These are phyloP conservation scores for Illadopsis cleaveri DNA, from an alignment of 2,113 vertebrate genomes.

Conservation along the genomic window DNA sequence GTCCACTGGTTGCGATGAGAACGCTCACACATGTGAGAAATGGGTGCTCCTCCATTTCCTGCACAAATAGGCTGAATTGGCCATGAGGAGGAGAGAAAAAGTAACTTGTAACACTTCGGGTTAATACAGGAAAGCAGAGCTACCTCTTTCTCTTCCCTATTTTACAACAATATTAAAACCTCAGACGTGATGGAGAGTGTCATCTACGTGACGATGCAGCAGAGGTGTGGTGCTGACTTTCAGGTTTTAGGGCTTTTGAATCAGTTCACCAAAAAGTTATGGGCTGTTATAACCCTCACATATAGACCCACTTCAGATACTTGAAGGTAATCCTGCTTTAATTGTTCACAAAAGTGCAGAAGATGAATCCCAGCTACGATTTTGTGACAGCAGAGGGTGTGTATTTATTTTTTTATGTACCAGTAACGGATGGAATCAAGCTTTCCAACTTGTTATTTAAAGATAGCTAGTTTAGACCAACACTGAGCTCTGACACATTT, in stretches of 20 bases:
- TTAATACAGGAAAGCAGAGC: not conserved
- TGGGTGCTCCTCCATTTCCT: not conserved
- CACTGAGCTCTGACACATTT: not conserved
- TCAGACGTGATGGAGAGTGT: not conserved
- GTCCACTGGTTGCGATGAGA: rapidly evolving
- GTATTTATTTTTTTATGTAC: not conserved
- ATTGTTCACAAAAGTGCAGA: not conserved
- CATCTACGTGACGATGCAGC: not conserved
- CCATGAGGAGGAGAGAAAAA: not conserved
- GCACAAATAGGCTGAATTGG: not conserved
- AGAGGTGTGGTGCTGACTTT: not conserved
- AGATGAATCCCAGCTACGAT: not conserved
- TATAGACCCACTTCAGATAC: not conserved
- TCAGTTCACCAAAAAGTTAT: not conserved
- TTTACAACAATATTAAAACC: not conserved
- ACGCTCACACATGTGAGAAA: rapidly evolving
- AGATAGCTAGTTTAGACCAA: not conserved
- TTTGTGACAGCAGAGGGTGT: not conserved
- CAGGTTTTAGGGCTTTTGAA: not conserved
- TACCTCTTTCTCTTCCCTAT: not conserved
- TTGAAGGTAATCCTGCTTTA: not conserved
- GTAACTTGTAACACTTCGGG: not conserved
- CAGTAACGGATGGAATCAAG: not conserved
- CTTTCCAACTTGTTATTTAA: not conserved
- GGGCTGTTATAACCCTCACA: not conserved